Evolutionary conservation across 2,888 invertebrate species (phyloP).

Genomic region (Drosophila anomalipes): DNA sequence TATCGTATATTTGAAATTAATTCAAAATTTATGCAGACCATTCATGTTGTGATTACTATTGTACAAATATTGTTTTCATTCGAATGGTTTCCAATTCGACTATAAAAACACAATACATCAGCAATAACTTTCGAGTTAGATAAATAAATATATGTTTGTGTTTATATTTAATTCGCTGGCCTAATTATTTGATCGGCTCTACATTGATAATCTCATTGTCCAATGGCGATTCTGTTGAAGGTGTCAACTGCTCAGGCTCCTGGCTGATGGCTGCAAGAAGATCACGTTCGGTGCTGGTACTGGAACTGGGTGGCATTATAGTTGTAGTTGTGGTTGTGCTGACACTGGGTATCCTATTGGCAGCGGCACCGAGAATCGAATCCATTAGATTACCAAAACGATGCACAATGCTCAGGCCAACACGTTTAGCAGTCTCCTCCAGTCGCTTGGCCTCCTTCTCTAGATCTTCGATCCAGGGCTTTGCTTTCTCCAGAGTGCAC

Average conservation of each 20-base stretch:
- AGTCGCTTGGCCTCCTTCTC: constrained; percentile 82
- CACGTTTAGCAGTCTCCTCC: constrained; percentile 78
- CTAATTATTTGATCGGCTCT: constrained; percentile 31
- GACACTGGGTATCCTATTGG: constrained; percentile 9
- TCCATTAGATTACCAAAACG: constrained; percentile 72
- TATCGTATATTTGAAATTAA: background rate
- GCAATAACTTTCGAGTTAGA: constrained; percentile 14
- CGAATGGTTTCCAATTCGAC: constrained; percentile 2
- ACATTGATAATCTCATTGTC: constrained; percentile 36
- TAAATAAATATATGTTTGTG: constrained; percentile 26
- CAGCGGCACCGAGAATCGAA: constrained; percentile 45
- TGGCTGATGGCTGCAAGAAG: background rate
- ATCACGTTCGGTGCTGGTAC: constrained; percentile 5
- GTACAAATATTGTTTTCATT: background rate
- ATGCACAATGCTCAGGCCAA: constrained; percentile 73
- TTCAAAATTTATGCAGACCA: background rate
- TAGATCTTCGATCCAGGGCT: constrained; percentile 82
- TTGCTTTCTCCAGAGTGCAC: constrained; percentile 81
- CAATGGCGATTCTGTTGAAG: constrained; percentile 26
- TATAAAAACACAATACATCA: constrained; percentile 12
- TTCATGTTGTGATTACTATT: constrained; percentile 1
- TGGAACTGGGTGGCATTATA: constrained; percentile 9
- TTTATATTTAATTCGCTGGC: constrained; percentile 8
- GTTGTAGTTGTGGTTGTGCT: background rate
- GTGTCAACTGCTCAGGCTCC: constrained; percentile 15